Evolutionary conservation across 2,888 invertebrate genomes (phyloP).

Genomic region (Liodrosophila aerea): DNA sequence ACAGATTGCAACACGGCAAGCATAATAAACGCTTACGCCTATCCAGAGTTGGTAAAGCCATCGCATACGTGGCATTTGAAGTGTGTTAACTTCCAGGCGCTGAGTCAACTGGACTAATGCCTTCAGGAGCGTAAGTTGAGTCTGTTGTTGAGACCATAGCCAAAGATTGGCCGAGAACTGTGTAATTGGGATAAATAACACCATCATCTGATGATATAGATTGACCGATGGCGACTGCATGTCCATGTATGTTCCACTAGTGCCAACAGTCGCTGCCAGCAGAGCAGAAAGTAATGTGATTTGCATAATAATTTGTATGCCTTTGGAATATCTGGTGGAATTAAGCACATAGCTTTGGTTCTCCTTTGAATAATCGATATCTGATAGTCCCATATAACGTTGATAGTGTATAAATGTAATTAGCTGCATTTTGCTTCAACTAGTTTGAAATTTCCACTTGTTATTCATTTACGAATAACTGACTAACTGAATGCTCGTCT

Average conservation of each 20-base stretch:
- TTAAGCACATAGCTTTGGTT: slow-evolving; percentile 14
- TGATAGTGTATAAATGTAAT: slow-evolving; percentile 23
- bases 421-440: not conserved
- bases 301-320: slow-evolving; percentile 6
- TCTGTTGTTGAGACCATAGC: slow-evolving; percentile 11
- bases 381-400: slow-evolving; percentile 23
- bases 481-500: too few species aligned
- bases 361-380: slow-evolving; percentile 22
- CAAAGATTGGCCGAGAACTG: slow-evolving; percentile 18
- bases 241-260: slow-evolving; percentile 4
- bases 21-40: too few species aligned
- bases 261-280: not conserved
- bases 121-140: slow-evolving; percentile 9
- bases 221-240: slow-evolving; percentile 12
- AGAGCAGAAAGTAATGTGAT: not conserved
- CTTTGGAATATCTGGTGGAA: slow-evolving; percentile 6
- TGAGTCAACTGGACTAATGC: too few species aligned
- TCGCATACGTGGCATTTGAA: not conserved
- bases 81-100: too few species aligned
- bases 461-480: too few species aligned
- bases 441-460: too few species aligned
- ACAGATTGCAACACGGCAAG: slow-evolving; percentile 24
- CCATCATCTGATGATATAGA: slow-evolving; percentile 9
- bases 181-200: slow-evolving; percentile 12
- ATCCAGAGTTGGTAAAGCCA: slow-evolving; percentile 19